Percentiles rank a stretch among this genome's conserved stretches.
Conservation (phyloP, 53 echinoderm and acorn worm species). For the Echinarachnius parma region DNA sequence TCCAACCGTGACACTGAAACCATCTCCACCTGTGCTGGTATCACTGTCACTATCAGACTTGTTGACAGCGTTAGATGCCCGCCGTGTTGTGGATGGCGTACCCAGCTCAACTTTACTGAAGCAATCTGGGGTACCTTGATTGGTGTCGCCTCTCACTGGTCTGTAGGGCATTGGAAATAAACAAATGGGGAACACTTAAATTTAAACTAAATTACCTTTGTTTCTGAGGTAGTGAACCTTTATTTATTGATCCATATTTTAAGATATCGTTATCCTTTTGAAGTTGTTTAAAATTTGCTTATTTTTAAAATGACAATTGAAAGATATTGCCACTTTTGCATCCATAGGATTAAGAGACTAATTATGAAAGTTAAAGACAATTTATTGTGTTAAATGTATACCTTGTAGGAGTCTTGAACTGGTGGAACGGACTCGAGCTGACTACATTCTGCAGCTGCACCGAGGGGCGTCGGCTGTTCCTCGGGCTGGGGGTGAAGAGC, state of each 20-base stretch:
- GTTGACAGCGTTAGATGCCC: constrained; percentile 36
- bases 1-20: constrained; percentile 88
- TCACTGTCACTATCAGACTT: constrained; percentile 8
- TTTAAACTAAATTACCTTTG: no score
- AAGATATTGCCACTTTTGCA: no score
- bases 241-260: no score
- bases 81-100: constrained; percentile 51
- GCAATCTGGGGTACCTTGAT: constrained; percentile 79
- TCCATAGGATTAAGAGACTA: no score
- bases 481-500: constrained; percentile 4
- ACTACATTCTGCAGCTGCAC: background rate
- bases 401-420: constrained; percentile 49
- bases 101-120: constrained; percentile 83
- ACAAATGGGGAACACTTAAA: background rate
- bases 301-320: no score
- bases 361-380: no score
- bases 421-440: constrained; percentile 38
- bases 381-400: no score
- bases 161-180: constrained; percentile 1
- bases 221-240: no score
- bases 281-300: no score
- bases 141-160: constrained; percentile 17
- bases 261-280: no score
- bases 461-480: constrained; percentile 18
- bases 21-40: constrained; percentile 55